Evolutionary conservation across 1,140 invertebrate species (phyloP).

Genomic region (Xylocopa sonorina): DNA sequence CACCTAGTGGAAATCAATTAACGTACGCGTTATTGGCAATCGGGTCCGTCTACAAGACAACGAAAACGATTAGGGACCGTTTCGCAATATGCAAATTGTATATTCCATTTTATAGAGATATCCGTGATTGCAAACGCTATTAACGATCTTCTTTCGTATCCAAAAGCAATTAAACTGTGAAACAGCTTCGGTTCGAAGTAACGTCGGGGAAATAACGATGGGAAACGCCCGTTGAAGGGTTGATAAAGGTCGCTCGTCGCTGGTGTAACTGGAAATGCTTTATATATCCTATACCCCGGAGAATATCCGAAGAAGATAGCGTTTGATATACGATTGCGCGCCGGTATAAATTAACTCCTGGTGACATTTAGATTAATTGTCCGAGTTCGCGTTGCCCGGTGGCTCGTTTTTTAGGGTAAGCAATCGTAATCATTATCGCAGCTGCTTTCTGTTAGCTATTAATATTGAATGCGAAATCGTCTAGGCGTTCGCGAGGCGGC

Average conservation of each 20-base stretch:
- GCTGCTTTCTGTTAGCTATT: conserved; percentile 50
- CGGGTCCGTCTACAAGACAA: not conserved
- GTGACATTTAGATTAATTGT: conserved; percentile 78
- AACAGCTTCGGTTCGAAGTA: conserved; percentile 48
- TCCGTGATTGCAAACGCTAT: conserved; percentile 13
- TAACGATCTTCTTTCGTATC: conserved; percentile 47
- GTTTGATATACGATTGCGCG: conserved; percentile 64
- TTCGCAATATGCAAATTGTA: not conserved
- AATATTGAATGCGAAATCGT: conserved; percentile 18
- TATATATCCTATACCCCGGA: conserved; percentile 64
- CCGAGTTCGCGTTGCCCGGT: conserved; percentile 60
- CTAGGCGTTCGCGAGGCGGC: not conserved
- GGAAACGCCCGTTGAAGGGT: conserved; percentile 73
- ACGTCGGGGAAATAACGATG: conserved; percentile 59
- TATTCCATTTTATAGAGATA: not conserved
- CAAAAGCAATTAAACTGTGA: conserved; percentile 66
- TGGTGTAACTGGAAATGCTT: conserved; percentile 67
- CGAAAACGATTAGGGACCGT: not conserved
- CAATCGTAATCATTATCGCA: conserved; percentile 67
- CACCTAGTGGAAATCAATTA: conserved; percentile 26
- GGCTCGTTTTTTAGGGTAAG: conserved; percentile 45
- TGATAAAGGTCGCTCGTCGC: conserved; percentile 69
- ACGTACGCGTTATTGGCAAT: not conserved
- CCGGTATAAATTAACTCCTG: conserved; percentile 77
- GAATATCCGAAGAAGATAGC: conserved; percentile 73